Percentiles rank a stretch among this genome's conserved stretches.
phyloP scores from a whole-genome alignment of 2,797 vertebrate genomes.

The Phoeniculus purpureus region DNA sequence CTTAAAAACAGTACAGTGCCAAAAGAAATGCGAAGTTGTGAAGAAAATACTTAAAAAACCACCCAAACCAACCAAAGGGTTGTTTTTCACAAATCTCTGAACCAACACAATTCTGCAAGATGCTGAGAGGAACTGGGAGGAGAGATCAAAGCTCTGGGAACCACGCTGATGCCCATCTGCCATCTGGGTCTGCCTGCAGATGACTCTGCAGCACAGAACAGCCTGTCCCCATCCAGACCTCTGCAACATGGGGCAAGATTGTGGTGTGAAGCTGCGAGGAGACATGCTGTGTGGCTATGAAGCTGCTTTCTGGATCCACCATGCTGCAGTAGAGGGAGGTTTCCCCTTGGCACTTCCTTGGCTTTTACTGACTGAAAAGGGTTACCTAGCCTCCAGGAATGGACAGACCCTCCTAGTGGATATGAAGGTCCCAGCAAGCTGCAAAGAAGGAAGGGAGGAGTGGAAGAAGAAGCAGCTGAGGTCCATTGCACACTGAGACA shows the following conservation, averaged over 20 bases:
- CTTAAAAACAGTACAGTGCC: not conserved
- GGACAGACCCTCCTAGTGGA: not conserved
- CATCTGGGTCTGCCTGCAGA: not conserved
- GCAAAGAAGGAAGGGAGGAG: not conserved
- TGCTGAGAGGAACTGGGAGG: not conserved
- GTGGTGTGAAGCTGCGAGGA: not conserved
- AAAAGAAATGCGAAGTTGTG: not conserved
- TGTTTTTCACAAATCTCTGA: not conserved
- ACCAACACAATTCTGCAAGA: not conserved
- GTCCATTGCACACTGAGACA: not conserved
- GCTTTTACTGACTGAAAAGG: not conserved
- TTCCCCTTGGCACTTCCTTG: not conserved
- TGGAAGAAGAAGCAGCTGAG: not conserved
- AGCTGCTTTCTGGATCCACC: not conserved
- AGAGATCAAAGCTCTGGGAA: not conserved
- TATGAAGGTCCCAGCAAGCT: not conserved
- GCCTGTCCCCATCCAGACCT: not conserved
- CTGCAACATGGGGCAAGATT: not conserved
- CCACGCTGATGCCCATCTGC: not conserved
- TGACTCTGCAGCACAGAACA: not conserved
- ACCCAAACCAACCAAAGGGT: not conserved
- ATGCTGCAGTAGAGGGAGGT: not conserved
- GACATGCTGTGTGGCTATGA: not conserved
- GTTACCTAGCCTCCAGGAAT: not conserved
- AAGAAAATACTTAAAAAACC: not conserved